Conservation (phyloP, 37 sponge, comb jelly and placozoan species). For the Petrosia ficiformis region DNA sequence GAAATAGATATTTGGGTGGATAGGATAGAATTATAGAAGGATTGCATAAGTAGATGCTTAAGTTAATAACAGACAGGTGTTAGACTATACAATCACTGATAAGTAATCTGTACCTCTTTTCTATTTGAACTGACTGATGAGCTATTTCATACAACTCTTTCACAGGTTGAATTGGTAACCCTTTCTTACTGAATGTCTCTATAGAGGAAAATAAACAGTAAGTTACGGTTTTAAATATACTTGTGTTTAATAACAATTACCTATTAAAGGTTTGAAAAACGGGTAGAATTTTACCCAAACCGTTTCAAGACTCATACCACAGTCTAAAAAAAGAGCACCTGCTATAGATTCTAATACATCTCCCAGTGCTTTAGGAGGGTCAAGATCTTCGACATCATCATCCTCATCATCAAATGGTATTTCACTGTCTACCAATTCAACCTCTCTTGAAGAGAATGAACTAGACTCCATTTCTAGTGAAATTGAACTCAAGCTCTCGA, state of each 20-base stretch:
- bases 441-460: no score
- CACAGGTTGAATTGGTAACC: slow-evolving; percentile 43
- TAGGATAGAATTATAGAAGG: no score
- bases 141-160: slow-evolving; percentile 35
- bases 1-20: no score
- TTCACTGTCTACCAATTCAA: neutral
- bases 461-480: no score
- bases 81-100: no score
- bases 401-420: slow-evolving; percentile 11
- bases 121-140: neutral
- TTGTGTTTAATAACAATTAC: no score
- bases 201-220: slow-evolving; percentile 3
- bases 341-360: slow-evolving; percentile 91
- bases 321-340: slow-evolving; percentile 94
- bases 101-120: neutral
- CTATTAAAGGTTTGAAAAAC: slow-evolving; percentile 62
- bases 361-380: slow-evolving; percentile 90
- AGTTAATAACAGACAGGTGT: no score
- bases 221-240: neutral
- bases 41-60: no score
- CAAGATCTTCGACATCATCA: slow-evolving; percentile 33
- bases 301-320: slow-evolving; percentile 62
- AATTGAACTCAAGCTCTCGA: no score
- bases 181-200: slow-evolving; percentile 32
- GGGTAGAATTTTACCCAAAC: slow-evolving; percentile 80